Base-by-base conservation (phyloP, 2,113 vertebrate species). In the Ovis canadensis region DNA sequence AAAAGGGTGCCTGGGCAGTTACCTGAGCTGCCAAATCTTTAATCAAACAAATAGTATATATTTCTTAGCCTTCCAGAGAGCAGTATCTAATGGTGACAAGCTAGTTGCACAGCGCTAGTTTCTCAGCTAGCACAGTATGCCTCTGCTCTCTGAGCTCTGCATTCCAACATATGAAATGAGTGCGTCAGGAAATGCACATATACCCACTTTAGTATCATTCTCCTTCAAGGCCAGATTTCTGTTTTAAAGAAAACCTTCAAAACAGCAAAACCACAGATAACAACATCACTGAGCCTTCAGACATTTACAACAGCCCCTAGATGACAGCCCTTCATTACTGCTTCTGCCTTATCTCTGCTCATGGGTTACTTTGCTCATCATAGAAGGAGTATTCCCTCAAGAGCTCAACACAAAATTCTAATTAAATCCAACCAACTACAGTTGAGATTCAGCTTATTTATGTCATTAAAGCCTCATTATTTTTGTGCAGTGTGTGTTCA, bases 1-100 rank as follows among this genome's bases (percentile, higher is more conserved):
- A 54, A 97, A 84, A 96, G 94, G 97, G 96, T 96, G 91, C 95
- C 95, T 86, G 91, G 84, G 90, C 93, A 94, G 91, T 95, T 80
- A 89, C 36, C 54, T 15, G 17, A 78, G 97, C 94, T 96, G 97
- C 91, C 78, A 93, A 95, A 93, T 94, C 91, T 97, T 96, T 81
- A 93, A 95, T 97, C 88, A 95, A 94, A 45, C 88, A 95, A 94
- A 45, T 91, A 89, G 95, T 95, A 62, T 95, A 57, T 94, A 91
- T 91, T 89, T 96, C 95, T 95, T 97, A 91, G 92, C 96, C 82
- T 97, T 95, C 94, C 45, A 90, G 93, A 91, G 81, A 96, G 71
- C 52, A 88, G 60, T 33, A 16, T 62, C 50, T 43, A 29, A 36
- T 4, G 25, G 55, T 14, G 77, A 87, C 29, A 29, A 15, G 45